Conservation (phyloP, 1,140 invertebrate genomes). For the Nasonia longicornis region DNA sequence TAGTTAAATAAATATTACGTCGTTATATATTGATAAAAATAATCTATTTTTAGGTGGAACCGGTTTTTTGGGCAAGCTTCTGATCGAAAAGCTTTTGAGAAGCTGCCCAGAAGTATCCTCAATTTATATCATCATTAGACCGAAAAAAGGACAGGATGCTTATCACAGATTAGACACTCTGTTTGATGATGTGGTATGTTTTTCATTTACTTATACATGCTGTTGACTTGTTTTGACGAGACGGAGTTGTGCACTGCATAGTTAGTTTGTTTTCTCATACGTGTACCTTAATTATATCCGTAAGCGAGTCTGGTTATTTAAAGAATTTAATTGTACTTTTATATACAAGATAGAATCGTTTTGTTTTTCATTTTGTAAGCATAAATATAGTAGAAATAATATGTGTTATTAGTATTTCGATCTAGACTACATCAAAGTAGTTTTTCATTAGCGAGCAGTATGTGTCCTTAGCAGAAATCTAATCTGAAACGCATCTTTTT, state of each 20-base stretch:
- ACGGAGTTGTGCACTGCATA: too few relatives aligned
- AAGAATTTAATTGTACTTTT: too few relatives aligned
- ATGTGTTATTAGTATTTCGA: too few relatives aligned
- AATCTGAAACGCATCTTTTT: constrained; percentile 22
- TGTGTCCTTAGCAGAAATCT: too few relatives aligned
- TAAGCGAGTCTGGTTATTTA: too few relatives aligned
- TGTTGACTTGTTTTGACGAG: background rate
- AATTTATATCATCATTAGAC: constrained; percentile 82
- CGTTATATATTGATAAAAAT: too few relatives aligned
- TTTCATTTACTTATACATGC: background rate
- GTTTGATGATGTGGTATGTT: constrained; percentile 74
- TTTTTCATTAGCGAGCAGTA: background rate
- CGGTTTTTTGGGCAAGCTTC: constrained; percentile 78
- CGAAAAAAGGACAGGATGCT: constrained; percentile 82
- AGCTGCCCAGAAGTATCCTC: constrained; percentile 79
- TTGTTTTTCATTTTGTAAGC: too few relatives aligned
- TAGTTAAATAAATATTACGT: background rate
- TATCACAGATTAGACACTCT: constrained; percentile 73
- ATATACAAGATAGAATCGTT: too few relatives aligned
- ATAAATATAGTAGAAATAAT: too few relatives aligned
- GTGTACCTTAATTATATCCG: too few relatives aligned
- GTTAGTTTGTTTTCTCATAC: too few relatives aligned
- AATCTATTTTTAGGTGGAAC: constrained; percentile 64
- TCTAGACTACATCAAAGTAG: background rate
- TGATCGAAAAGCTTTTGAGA: constrained; percentile 86